These are phyloP conservation scores for Aptenodytes patagonicus DNA, from an alignment of 2,113 vertebrate genomes.

Conservation along the genomic window DNA sequence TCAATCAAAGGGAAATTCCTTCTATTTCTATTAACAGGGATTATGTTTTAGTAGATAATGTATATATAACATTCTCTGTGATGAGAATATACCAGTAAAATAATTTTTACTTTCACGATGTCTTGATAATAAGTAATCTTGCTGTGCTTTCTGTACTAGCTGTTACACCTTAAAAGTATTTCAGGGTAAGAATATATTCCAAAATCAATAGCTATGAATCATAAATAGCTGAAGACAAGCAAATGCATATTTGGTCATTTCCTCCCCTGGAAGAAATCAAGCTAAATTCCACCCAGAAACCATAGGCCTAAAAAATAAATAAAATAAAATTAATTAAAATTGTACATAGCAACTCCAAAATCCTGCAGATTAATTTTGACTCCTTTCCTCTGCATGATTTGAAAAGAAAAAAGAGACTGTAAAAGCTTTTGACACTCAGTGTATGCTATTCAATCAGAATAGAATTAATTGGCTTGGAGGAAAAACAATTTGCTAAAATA, in stretches of 20 bases:
- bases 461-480: slow-evolving; percentile 35
- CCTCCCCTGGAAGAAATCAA: neutral
- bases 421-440: neutral
- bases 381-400: neutral
- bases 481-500: slow-evolving; percentile 71
- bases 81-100: neutral
- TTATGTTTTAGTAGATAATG: neutral
- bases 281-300: neutral
- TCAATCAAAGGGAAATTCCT: neutral
- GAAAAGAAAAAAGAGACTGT: neutral
- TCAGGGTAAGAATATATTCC: neutral
- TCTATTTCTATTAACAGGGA: neutral
- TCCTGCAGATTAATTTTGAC: neutral
- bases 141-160: neutral
- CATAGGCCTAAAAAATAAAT: neutral
- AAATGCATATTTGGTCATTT: neutral
- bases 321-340: neutral
- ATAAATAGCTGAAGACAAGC: neutral
- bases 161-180: neutral
- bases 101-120: neutral
- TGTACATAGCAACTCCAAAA: neutral
- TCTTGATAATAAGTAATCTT: neutral
- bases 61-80: neutral
- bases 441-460: neutral
- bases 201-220: neutral